A percentile compares a stretch with the other conserved stretches of the same genome.
phyloP scores from a whole-genome alignment of 2,888 invertebrate genomes.

The Eristalinus aeneus region DNA sequence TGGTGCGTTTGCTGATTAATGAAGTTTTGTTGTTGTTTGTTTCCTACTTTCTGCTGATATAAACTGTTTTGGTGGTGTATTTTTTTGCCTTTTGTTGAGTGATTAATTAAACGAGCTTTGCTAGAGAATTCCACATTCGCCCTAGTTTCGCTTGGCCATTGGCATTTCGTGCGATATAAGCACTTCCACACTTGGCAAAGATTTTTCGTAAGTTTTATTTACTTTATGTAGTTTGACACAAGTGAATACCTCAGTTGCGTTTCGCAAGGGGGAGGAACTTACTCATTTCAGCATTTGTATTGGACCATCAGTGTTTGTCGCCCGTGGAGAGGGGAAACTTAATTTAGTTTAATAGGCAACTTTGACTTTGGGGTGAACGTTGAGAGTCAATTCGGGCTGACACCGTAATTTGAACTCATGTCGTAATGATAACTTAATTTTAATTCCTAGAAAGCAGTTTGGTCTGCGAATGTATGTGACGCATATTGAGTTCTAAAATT shows the following conservation, averaged over 20 bases:
- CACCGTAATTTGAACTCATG: conserved; percentile 7
- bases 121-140: background rate
- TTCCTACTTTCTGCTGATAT: conserved; percentile 3
- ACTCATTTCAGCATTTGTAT: conserved; percentile 19
- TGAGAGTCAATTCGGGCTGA: conserved; percentile 33
- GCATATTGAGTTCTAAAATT: background rate
- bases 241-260: background rate
- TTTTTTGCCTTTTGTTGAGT: background rate
- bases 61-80: background rate
- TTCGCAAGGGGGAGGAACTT: background rate
- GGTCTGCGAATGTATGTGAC: background rate
- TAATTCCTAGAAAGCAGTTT: background rate
- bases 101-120: conserved; percentile 13
- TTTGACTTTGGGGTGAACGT: conserved; percentile 45
- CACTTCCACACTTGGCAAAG: conserved; percentile 8
- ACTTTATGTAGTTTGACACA: background rate
- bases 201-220: background rate
- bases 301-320: background rate
- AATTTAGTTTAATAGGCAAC: conserved; percentile 43
- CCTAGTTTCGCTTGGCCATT: background rate
- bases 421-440: conserved; percentile 1
- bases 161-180: conserved; percentile 4
- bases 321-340: background rate
- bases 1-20: conserved; percentile 2
- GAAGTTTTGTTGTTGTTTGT: background rate